These are phyloP conservation scores for Tromatobia lineatoria DNA, from an alignment of 2,888 invertebrate species.

Conservation along the genomic window DNA sequence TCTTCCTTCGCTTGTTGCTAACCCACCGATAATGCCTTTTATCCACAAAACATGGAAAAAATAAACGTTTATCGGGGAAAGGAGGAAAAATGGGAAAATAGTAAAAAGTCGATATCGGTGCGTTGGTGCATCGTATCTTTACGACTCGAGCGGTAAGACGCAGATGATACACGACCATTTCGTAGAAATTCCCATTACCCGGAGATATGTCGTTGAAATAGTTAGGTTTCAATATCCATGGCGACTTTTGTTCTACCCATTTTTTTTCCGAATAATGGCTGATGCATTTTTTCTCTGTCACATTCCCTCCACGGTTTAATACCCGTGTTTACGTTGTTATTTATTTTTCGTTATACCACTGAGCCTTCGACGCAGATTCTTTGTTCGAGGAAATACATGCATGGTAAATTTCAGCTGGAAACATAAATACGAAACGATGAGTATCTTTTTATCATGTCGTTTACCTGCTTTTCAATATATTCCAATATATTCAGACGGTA, in stretches of 20 bases:
- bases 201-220: background rate
- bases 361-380: background rate
- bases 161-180: background rate
- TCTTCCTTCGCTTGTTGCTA: conserved; percentile 58
- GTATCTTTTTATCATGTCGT: background rate
- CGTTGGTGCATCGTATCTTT: background rate
- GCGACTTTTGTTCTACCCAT: background rate
- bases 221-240: background rate
- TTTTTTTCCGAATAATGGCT: background rate
- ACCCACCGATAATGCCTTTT: conserved; percentile 16
- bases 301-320: background rate
- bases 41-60: background rate
- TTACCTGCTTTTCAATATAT: background rate
- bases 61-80: background rate
- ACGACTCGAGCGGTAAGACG: background rate
- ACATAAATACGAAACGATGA: background rate
- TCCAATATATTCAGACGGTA: background rate
- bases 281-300: background rate
- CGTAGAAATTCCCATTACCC: background rate
- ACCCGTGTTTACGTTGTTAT: background rate
- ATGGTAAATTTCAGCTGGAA: background rate
- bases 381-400: background rate
- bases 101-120: background rate
- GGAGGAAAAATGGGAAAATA: no score
- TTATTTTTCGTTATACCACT: background rate